Percentiles rank a stretch among this genome's conserved stretches.
phyloP scores from a whole-genome alignment of 2,113 vertebrate genomes.

The Melierax canorus region DNA sequence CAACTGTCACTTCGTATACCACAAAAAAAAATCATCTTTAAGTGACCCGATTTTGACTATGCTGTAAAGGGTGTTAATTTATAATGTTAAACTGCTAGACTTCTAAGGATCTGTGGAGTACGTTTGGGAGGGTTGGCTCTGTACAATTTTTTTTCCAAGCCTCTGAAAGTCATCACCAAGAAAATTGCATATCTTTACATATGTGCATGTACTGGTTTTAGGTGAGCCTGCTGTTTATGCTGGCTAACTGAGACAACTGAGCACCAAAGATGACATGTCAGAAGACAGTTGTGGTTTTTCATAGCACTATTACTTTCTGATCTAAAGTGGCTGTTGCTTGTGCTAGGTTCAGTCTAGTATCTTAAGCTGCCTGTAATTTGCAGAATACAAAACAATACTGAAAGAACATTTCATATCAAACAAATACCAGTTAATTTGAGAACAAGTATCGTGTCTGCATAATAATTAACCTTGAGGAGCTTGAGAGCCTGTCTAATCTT shows the following conservation, averaged over 20 bases:
- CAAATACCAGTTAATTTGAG: not conserved
- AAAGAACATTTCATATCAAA: not conserved
- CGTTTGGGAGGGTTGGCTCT: not conserved
- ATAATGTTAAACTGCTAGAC: not conserved
- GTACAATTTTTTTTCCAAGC: not conserved
- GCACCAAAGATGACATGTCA: not conserved
- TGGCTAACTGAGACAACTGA: not conserved
- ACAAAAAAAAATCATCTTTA: not conserved
- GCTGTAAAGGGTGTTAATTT: not conserved
- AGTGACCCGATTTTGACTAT: not conserved
- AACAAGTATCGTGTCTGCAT: not conserved
- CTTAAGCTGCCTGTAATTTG: not conserved
- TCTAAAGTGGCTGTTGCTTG: not conserved
- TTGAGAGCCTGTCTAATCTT: not conserved
- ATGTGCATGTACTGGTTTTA: not conserved
- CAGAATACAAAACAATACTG: not conserved
- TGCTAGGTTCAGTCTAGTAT: not conserved
- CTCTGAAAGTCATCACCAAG: not conserved
- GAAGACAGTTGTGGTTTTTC: not conserved
- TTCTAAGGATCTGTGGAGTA: not conserved
- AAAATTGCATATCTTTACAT: not conserved
- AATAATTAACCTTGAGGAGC: not conserved
- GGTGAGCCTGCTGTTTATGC: not conserved
- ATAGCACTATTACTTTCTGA: not conserved
- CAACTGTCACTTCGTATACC: not conserved